A percentile compares a stretch with the other conserved stretches of the same genome.
Evolutionary conservation across 2,797 vertebrate species (phyloP).

Genomic region (Smutsia temminckii): DNA sequence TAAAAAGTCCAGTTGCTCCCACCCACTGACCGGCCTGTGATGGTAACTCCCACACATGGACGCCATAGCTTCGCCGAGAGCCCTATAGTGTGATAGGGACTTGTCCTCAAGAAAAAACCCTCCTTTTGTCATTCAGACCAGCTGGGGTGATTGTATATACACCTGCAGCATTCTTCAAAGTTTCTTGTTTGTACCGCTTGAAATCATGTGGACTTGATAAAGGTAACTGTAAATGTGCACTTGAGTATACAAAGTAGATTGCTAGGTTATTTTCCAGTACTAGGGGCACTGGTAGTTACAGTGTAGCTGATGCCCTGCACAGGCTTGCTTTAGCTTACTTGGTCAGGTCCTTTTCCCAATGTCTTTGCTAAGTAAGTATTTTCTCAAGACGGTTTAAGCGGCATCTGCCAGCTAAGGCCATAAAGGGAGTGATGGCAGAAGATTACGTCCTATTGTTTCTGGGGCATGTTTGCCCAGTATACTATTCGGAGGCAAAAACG

Average conservation of each 20-base stretch:
- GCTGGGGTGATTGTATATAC: background rate
- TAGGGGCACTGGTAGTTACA: background rate
- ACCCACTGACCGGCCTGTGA: too few species aligned
- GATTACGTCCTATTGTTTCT: background rate
- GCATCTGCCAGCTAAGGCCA: background rate
- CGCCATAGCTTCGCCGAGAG: background rate
- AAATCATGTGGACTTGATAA: background rate
- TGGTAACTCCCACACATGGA: background rate
- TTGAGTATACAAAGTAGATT: background rate
- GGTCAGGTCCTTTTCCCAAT: background rate
- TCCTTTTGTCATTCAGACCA: background rate
- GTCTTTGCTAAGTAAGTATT: background rate
- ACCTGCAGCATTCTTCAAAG: background rate
- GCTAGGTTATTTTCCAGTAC: background rate
- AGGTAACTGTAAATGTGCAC: background rate
- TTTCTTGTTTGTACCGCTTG: background rate
- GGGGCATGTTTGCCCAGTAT: background rate
- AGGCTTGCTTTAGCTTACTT: background rate
- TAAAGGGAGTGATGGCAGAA: background rate
- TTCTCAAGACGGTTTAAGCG: background rate
- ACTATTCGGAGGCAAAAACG: background rate
- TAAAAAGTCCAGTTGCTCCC: background rate
- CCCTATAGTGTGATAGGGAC: background rate
- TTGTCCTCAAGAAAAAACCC: background rate
- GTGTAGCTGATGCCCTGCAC: background rate